Conservation (phyloP, 2,797 vertebrate genomes). For the Galago senegalensis region DNA sequence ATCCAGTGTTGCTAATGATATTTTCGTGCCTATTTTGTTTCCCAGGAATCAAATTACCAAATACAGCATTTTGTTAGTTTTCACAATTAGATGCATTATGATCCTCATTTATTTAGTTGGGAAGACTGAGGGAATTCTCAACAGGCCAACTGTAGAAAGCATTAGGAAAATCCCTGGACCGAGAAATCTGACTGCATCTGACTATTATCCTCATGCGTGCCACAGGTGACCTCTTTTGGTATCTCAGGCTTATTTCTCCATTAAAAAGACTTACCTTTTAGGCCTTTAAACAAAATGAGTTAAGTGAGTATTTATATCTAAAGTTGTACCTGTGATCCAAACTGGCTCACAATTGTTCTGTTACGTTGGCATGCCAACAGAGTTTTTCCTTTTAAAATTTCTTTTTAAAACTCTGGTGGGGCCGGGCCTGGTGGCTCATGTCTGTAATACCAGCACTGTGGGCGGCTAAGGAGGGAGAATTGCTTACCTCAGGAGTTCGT, state of each 20-base stretch:
- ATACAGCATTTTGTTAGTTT: background rate
- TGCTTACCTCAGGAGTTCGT: no score
- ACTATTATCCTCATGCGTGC: background rate
- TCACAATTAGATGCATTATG: background rate
- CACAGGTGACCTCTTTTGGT: background rate
- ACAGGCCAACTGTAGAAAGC: background rate
- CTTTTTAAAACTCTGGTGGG: background rate
- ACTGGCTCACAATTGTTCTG: background rate
- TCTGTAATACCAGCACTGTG: no score
- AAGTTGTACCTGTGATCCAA: background rate
- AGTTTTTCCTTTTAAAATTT: background rate
- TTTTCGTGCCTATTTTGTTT: constrained; percentile 44
- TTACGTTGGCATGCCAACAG: background rate
- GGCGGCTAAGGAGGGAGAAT: no score
- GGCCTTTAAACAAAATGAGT: constrained; percentile 2
- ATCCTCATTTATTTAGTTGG: constrained; percentile 17
- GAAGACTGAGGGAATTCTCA: constrained; percentile 30
- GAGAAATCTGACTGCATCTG: background rate
- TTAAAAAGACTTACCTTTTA: background rate
- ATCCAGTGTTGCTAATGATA: background rate
- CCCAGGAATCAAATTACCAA: constrained; percentile 11
- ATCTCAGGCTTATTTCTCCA: background rate
- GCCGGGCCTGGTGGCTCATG: no score
- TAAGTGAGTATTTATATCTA: background rate
- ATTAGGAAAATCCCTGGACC: background rate